Base-by-base conservation (phyloP, 2,888 invertebrate species). In the Rhingia campestris region DNA sequence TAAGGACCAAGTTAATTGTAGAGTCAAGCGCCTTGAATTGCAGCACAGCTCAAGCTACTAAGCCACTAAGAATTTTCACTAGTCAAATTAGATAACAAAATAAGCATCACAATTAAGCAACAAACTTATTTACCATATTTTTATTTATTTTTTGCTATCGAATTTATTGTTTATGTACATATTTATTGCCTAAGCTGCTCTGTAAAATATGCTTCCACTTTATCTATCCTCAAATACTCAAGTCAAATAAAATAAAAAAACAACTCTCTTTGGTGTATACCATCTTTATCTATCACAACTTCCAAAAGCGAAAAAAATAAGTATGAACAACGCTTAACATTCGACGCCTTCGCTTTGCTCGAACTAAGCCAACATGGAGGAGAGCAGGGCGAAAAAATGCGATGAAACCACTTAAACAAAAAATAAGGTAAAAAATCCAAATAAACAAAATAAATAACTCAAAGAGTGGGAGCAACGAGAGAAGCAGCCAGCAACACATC, bases 281-380 rank as follows among this genome's bases (percentile, higher is more conserved):
- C 61, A 45, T 61, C 43, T 53, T 72, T 72, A 72, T 56, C 54
- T 56, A 69, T 45, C 39, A 49, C 5, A 33, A 49, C 35, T 54
- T 33, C 9, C 22, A 67, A 12, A n/a, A n/a, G n/a, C n/a, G n/a
- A n/a, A 37, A 54, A 61, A 54, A 63, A 63, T 47, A 41, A 6
- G 12, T 32, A 69, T 22, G 4, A 69, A 69, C 49, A 77, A 61
- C 56, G 76, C 56, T 77, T 49, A 61, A 37, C 47, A 69, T 77
- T 77, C 76, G 49, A 77, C 76, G 76, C 76, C 76, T 77, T 77
- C 76, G 63, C 76, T 77, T 77, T 70, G 63, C 63, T 63, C 56
- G 67, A 69, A 76, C 69, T 59, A 37, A 76, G 53, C 63, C 56
- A 56, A 47, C 63, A 61, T 54, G 41, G 39, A 49, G 41, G 9